Evolutionary conservation across 1,140 invertebrate genomes (phyloP).

Genomic region (Diprion similis): DNA sequence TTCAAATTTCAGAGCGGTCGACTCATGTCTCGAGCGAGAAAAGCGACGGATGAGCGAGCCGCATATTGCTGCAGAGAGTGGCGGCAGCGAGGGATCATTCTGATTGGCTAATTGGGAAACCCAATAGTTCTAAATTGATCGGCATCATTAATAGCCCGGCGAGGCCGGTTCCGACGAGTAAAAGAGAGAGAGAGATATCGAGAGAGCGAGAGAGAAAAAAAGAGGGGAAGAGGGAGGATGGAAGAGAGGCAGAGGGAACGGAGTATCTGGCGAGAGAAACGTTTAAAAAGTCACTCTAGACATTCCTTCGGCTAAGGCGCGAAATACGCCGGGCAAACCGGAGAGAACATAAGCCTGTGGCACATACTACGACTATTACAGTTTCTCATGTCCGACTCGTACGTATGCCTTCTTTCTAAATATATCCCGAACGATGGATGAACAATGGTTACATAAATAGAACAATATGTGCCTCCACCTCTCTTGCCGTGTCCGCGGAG

Average conservation of each 20-base stretch:
- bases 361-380: neutral
- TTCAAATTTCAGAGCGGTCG: neutral
- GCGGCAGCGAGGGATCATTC: conserved; percentile 29
- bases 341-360: neutral
- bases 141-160: conserved; percentile 59
- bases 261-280: neutral
- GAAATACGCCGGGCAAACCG: neutral
- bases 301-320: neutral
- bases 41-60: conserved; percentile 8
- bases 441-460: conserved; percentile 63
- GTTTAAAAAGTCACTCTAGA: conserved; percentile 1
- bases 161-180: neutral
- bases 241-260: neutral
- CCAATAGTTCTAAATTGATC: conserved; percentile 65
- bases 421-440: conserved; percentile 61
- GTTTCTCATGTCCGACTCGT: neutral
- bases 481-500: too few relatives aligned
- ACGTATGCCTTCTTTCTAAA: conserved; percentile 39
- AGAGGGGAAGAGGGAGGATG: neutral
- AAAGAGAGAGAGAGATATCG: neutral
- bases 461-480: conserved; percentile 52
- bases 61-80: conserved; percentile 25
- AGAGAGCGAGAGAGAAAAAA: neutral
- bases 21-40: neutral
- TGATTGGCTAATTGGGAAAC: conserved; percentile 60